Conservation (phyloP, 2,797 vertebrate genomes). For the Chelonia mydas region DNA sequence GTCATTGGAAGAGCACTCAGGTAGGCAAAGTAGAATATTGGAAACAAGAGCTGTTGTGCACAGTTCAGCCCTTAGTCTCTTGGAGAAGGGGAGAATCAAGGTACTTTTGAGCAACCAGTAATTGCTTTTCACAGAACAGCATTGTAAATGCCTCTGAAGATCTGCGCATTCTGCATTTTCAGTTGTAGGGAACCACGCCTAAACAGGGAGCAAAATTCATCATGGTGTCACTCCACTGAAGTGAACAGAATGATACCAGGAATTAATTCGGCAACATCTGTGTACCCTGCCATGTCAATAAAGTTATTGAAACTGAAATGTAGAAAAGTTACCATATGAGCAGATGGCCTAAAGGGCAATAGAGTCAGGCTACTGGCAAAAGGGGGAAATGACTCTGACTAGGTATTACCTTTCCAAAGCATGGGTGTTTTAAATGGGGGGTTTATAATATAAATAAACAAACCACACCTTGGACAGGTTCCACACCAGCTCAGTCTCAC, state of each 20-base stretch:
- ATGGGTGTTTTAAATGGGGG: background rate
- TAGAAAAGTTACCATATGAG: background rate
- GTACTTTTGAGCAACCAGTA: background rate
- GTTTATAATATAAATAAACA: background rate
- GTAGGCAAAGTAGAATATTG: background rate
- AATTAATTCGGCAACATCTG: background rate
- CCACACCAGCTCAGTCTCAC: no score
- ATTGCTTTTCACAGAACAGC: background rate
- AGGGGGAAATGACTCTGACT: background rate
- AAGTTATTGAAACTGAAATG: background rate
- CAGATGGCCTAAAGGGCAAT: background rate
- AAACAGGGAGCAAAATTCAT: background rate
- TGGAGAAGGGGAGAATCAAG: background rate
- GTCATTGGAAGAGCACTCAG: background rate
- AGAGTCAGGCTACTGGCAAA: background rate
- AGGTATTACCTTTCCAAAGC: background rate
- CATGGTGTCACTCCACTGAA: background rate
- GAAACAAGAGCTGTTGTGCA: background rate
- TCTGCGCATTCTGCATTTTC: slow-evolving; percentile 9
- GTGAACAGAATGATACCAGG: background rate
- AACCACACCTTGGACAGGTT: background rate
- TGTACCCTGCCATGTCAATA: background rate
- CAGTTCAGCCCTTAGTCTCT: background rate
- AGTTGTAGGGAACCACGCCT: background rate
- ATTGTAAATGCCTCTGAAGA: background rate